These are phyloP conservation scores for Perizoma flavofasciatum DNA, from an alignment of 2,888 invertebrate genomes.

Conservation along the genomic window DNA sequence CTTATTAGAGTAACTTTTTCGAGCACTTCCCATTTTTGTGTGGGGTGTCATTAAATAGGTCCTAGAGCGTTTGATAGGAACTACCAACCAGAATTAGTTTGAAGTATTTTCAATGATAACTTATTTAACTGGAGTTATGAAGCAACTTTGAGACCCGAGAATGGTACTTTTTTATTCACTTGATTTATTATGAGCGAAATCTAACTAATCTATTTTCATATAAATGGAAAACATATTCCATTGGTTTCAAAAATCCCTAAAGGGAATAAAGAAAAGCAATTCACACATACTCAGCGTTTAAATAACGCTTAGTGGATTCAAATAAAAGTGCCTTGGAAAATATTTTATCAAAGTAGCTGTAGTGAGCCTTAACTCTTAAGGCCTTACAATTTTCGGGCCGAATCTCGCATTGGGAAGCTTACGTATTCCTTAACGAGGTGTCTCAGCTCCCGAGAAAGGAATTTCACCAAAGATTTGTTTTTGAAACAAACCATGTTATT, in stretches of 20 bases:
- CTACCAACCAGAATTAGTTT: too few relatives aligned
- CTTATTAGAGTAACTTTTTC: too few relatives aligned
- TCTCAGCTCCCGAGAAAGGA: conserved; percentile 35
- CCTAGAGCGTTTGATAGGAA: too few relatives aligned
- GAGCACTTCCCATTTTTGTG: too few relatives aligned
- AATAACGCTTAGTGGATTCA: conserved; percentile 21
- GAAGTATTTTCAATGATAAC: too few relatives aligned
- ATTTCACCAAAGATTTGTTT: conserved; percentile 33
- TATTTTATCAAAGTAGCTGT: conserved; percentile 12
- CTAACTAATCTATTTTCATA: too few relatives aligned
- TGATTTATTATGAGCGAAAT: too few relatives aligned
- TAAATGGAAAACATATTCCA: neutral
- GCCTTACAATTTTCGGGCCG: conserved; percentile 41
- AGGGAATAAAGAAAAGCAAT: conserved; percentile 13
- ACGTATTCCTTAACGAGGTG: conserved; percentile 40
- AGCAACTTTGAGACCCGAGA: too few relatives aligned
- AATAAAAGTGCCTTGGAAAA: conserved; percentile 21
- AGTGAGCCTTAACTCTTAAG: conserved; percentile 24
- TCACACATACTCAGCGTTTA: conserved; percentile 10
- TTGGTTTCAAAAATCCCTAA: conserved; percentile 3
- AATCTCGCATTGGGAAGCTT: conserved; percentile 37
- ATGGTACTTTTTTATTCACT: too few relatives aligned
- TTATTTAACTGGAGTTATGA: too few relatives aligned
- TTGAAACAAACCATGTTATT: conserved; percentile 26
- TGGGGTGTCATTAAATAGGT: too few relatives aligned